Percentiles rank a stretch among this genome's conserved stretches.
Evolutionary conservation across 30 jellyfish, hydroid and myxozoan species (phyloP).

Genomic region (Nemopilema nomurai): DNA sequence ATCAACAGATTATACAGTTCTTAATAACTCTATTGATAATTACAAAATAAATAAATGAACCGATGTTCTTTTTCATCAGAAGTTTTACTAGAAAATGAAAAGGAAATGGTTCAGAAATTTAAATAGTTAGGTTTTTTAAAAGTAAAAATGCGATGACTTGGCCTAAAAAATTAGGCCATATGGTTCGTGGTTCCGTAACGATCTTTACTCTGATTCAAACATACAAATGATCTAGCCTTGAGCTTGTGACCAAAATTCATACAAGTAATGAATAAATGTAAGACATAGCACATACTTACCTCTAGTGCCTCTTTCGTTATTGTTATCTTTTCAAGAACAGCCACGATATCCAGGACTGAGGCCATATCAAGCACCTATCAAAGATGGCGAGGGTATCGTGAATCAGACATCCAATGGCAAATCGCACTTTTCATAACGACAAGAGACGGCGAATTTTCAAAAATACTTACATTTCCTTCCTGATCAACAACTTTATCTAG

Average conservation of each 20-base stretch:
- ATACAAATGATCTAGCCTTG: not conserved
- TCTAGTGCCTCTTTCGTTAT: slow-evolving; percentile 89
- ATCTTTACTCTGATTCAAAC: not conserved
- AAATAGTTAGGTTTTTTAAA: not conserved
- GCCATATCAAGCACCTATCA: slow-evolving; percentile 97
- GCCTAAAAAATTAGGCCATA: slow-evolving; percentile 9
- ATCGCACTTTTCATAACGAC: not conserved
- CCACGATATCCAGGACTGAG: slow-evolving; percentile 87
- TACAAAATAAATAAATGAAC: no score
- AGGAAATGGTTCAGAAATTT: not conserved
- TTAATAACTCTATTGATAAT: no score
- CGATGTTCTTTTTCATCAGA: no score
- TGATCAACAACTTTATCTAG: slow-evolving; percentile 94
- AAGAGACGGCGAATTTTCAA: no score
- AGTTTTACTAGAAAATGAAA: no score
- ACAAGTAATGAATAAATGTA: not conserved
- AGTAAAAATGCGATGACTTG: not conserved
- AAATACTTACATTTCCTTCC: slow-evolving; percentile 95
- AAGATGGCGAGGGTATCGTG: slow-evolving; percentile 60
- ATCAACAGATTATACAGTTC: no score
- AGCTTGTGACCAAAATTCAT: not conserved
- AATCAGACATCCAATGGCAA: slow-evolving; percentile 22
- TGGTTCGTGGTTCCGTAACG: not conserved
- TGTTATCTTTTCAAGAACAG: slow-evolving; percentile 80
- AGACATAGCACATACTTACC: slow-evolving; percentile 45